Evolutionary conservation across 2,113 vertebrate species (phyloP), one percentile per base, ranked within the genome.

Genomic region (Phaetusa simplex): DNA sequence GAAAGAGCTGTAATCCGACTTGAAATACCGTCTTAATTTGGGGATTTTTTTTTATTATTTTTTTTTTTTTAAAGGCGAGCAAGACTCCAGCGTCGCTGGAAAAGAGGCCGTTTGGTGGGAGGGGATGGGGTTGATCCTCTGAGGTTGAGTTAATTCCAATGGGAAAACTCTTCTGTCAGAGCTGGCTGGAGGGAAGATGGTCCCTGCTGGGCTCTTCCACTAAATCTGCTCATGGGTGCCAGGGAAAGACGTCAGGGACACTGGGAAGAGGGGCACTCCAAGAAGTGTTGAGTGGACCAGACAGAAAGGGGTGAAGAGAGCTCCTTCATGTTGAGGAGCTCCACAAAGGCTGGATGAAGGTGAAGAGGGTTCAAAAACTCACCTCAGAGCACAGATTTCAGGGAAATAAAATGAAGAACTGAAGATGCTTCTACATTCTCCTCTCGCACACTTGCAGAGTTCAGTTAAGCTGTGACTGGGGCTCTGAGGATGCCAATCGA

Each of bases 131-230:
- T 67, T 45, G 72, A 38, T 66, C 16, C 30, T 62, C 55, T 65
- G 64, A 74, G 62, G 58, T 36, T 36, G 76, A 52, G 90, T 30
- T 38, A 86, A 77, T 82, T 83, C 90, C 65, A 78, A 2, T 3
- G 53, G 72, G 34, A 95, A 93, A 82, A 86, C 24, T 55, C 19
- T 89, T 55, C 27, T 1, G 2, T 3, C 52, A 59, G 50, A 66
- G 15, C 11, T 1, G 5, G 27, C 34, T 24, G 45, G 55, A 74
- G 30, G 15, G 19, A 88, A 92, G 45, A 40, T 2, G 10, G 19
- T 62, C 2, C 2, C 11, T 73, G 67, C 81, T 2, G 1, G 0
- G 0, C 11, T 53, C 14, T 27, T 50, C 71, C 14, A 14, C 70
- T 34, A 40, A 12, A 32, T 26, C 50, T 70, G 27, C 65, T 78